Conservation (phyloP, 2,888 invertebrate genomes). For the Trissoscelio sp. region DNA sequence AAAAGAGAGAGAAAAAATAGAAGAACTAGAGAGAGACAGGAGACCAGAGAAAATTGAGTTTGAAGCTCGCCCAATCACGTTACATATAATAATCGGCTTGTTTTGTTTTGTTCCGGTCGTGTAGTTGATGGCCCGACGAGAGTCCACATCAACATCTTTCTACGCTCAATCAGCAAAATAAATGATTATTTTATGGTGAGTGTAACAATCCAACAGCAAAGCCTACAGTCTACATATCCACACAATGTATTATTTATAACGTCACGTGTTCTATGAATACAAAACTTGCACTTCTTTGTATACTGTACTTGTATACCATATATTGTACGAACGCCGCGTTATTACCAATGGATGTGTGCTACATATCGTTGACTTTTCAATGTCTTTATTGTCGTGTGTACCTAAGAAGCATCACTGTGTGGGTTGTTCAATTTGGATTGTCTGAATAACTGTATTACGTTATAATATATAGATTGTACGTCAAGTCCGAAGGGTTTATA, state of each 20-base stretch:
- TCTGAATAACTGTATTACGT: slow-evolving; percentile 71
- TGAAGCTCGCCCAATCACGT: slow-evolving; percentile 4
- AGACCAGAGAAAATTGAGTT: background rate
- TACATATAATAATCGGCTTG: slow-evolving; percentile 77
- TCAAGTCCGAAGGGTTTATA: slow-evolving; percentile 18
- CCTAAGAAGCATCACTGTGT: slow-evolving; percentile 72
- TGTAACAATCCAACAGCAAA: slow-evolving; percentile 81
- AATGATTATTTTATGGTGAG: slow-evolving; percentile 99
- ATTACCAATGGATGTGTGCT: slow-evolving; percentile 79
- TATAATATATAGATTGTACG: slow-evolving; percentile 44
- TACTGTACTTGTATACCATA: slow-evolving; percentile 74
- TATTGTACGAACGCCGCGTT: slow-evolving; percentile 74
- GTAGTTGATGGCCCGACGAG: slow-evolving; percentile 92
- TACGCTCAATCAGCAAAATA: slow-evolving; percentile 99
- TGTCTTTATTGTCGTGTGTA: slow-evolving; percentile 80
- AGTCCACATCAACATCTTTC: slow-evolving; percentile 97
- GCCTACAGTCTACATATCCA: slow-evolving; percentile 65
- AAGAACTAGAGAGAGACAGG: no score
- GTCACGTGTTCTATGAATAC: slow-evolving; percentile 78
- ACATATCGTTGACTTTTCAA: slow-evolving; percentile 79
- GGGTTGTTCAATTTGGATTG: slow-evolving; percentile 76
- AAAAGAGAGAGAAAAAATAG: no score
- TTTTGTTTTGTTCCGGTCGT: slow-evolving; percentile 84
- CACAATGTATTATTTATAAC: slow-evolving; percentile 71
- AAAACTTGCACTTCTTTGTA: slow-evolving; percentile 80